Evolutionary conservation across 2,888 invertebrate genomes (phyloP).

Genomic region (Trichacis sp.): DNA sequence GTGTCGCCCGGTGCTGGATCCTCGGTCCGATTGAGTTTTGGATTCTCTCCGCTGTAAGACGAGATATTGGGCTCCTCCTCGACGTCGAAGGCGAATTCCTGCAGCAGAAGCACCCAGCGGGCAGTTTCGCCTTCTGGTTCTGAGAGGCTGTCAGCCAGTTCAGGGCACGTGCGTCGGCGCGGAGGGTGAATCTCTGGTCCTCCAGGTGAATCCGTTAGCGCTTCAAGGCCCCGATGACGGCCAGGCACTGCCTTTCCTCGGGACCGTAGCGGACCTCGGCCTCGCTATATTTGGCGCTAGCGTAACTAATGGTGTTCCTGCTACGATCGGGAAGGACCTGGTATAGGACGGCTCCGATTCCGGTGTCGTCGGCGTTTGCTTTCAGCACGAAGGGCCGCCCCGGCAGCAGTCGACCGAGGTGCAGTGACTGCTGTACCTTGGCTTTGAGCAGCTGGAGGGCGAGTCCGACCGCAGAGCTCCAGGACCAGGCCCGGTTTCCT

Average conservation of each 20-base stretch:
- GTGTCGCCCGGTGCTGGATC: no score
- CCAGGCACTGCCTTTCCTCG: conserved; percentile 30
- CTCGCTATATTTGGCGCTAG: conserved; percentile 29
- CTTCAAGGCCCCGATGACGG: conserved; percentile 19
- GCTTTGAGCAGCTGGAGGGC: not conserved
- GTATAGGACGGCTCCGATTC: no score
- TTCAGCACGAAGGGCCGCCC: not conserved
- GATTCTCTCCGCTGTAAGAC: no score
- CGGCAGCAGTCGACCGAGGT: not conserved
- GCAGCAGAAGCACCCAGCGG: conserved; percentile 15
- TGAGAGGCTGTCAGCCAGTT: conserved; percentile 9
- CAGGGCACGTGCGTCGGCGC: conserved; percentile 10
- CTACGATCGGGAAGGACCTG: not conserved
- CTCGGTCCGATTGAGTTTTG: no score
- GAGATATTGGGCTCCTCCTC: no score
- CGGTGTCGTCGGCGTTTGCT: no score
- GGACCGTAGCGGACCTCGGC: conserved; percentile 25
- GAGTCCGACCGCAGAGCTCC: not conserved
- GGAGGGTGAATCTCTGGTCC: conserved; percentile 4
- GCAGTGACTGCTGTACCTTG: not conserved
- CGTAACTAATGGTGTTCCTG: conserved; percentile 24
- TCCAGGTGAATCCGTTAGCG: conserved; percentile 14
- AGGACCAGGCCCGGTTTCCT: not conserved
- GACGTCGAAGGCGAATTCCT: conserved; percentile 19
- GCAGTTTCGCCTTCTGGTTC: conserved; percentile 3